These are phyloP conservation scores for Protaetia brevitarsis DNA, from an alignment of 1,140 invertebrate species.

Conservation along the genomic window DNA sequence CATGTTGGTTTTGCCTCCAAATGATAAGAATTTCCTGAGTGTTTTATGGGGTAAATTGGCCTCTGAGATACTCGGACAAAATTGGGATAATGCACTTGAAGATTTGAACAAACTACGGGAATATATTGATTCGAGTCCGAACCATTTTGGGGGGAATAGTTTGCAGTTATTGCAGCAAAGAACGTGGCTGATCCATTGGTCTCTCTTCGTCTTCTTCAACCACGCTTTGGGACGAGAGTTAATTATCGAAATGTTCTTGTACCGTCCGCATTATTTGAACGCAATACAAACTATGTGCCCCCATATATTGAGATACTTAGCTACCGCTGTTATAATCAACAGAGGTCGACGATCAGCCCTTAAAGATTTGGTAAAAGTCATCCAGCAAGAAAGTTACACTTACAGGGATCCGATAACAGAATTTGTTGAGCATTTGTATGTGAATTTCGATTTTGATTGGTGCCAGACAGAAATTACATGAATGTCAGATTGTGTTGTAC, in stretches of 20 bases:
- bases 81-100: slow-evolving; percentile 96
- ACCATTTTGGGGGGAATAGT: slow-evolving; percentile 61
- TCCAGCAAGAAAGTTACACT: slow-evolving; percentile 98
- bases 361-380: slow-evolving; percentile 98
- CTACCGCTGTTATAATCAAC: slow-evolving; percentile 97
- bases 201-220: slow-evolving; percentile 98
- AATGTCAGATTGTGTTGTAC: slow-evolving; percentile 91
- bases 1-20: slow-evolving; percentile 87
- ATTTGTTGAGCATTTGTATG: slow-evolving; percentile 97
- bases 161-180: slow-evolving; percentile 95
- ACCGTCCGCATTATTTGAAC: slow-evolving; percentile 93
- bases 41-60: slow-evolving; percentile 98
- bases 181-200: slow-evolving; percentile 99
- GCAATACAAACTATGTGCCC: slow-evolving; percentile 99
- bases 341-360: slow-evolving; percentile 84
- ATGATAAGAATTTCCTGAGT: slow-evolving; percentile 94
- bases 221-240: slow-evolving; percentile 94
- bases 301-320: slow-evolving; percentile 95
- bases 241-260: slow-evolving; percentile 98
- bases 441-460: slow-evolving; percentile 99
- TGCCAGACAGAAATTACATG: slow-evolving; percentile 92
- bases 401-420: slow-evolving; percentile 99
- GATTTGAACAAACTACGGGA: slow-evolving; percentile 94
- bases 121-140: slow-evolving; percentile 89
- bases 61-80: slow-evolving; percentile 95